Conservation (phyloP, 1,140 invertebrate species). For the Hormaphis cornu region DNA sequence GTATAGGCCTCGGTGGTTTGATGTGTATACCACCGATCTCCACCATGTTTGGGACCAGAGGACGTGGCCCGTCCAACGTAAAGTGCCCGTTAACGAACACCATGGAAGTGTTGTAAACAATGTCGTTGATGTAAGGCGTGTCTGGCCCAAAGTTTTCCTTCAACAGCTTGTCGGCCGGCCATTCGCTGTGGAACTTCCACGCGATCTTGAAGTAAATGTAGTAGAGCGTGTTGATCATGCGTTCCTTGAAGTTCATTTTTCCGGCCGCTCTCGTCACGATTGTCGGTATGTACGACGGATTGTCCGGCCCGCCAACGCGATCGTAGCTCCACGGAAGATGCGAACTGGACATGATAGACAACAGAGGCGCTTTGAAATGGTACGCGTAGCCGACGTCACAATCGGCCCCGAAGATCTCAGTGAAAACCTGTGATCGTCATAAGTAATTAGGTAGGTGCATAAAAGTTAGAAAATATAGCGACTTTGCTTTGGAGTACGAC, state of each 20-base stretch:
- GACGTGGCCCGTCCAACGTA: constrained; percentile 48
- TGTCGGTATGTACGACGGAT: constrained; percentile 36
- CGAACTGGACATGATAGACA: constrained; percentile 48
- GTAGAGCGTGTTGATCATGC: constrained; percentile 33
- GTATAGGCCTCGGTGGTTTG: constrained; percentile 47
- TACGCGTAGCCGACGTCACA: constrained; percentile 39
- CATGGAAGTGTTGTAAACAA: constrained; percentile 51
- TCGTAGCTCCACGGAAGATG: constrained; percentile 52
- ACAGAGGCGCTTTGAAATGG: constrained; percentile 44
- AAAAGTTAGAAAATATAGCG: too few relatives aligned
- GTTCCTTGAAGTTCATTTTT: constrained; percentile 34
- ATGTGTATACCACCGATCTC: constrained; percentile 60
- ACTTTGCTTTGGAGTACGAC: too few relatives aligned
- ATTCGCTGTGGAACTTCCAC: constrained; percentile 2
- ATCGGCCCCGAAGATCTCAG: constrained; percentile 36
- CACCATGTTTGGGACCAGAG: constrained; percentile 52
- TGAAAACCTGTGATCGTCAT: constrained; percentile 20
- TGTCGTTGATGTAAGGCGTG: constrained; percentile 45
- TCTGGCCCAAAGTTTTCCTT: constrained; percentile 35
- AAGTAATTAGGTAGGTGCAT: too few relatives aligned
- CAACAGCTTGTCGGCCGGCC: constrained; percentile 11
- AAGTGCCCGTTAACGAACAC: constrained; percentile 58
- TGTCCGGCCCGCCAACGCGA: constrained; percentile 37
- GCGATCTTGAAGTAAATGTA: constrained; percentile 21
- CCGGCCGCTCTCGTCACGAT: constrained; percentile 21